Percentiles rank a stretch among this genome's conserved stretches.
Conservation (phyloP, 2,797 vertebrate species). For the Salarias fasciatus region DNA sequence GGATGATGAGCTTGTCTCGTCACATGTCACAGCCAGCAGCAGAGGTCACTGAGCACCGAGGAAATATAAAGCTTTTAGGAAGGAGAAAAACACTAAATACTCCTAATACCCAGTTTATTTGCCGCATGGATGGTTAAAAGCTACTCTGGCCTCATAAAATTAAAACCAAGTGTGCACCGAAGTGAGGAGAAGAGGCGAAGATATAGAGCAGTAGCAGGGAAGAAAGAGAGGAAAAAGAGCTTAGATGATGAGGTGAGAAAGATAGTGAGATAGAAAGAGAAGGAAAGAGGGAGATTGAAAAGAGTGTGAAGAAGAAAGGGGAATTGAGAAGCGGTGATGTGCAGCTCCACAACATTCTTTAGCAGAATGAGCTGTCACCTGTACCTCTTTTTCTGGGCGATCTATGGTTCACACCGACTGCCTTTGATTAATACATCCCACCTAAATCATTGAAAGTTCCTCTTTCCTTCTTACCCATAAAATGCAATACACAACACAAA, state of each 20-base stretch:
- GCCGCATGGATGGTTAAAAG: slow-evolving; percentile 98
- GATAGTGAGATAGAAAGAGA: slow-evolving; percentile 79
- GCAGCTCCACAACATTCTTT: slow-evolving; percentile 96
- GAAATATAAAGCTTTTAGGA: slow-evolving; percentile 91
- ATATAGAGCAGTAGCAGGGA: slow-evolving; percentile 47
- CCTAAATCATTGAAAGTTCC: slow-evolving; percentile 99
- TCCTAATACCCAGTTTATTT: slow-evolving; percentile 97
- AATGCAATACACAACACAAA: slow-evolving; percentile 99
- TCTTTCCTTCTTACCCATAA: slow-evolving; percentile 96
- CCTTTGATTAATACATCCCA: slow-evolving; percentile 99
- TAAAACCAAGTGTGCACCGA: slow-evolving; percentile 92
- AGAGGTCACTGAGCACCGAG: slow-evolving; percentile 84
- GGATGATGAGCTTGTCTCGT: slow-evolving; percentile 71
- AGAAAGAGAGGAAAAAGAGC: slow-evolving; percentile 38
- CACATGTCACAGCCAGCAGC: slow-evolving; percentile 74
- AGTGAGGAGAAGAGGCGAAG: slow-evolving; percentile 86
- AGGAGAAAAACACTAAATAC: slow-evolving; percentile 99
- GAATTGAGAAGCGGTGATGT: slow-evolving; percentile 81
- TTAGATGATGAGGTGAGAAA: slow-evolving; percentile 75
- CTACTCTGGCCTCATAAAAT: slow-evolving; percentile 98
- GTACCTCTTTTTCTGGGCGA: slow-evolving; percentile 96
- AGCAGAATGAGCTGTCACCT: slow-evolving; percentile 99
- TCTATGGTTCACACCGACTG: slow-evolving; percentile 99
- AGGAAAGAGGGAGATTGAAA: slow-evolving; percentile 54
- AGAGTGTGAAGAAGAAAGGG: slow-evolving; percentile 59